Evolutionary conservation across 2,113 vertebrate species (phyloP), one percentile per base, ranked within the genome.

Genomic region (Zosterops lateralis): DNA sequence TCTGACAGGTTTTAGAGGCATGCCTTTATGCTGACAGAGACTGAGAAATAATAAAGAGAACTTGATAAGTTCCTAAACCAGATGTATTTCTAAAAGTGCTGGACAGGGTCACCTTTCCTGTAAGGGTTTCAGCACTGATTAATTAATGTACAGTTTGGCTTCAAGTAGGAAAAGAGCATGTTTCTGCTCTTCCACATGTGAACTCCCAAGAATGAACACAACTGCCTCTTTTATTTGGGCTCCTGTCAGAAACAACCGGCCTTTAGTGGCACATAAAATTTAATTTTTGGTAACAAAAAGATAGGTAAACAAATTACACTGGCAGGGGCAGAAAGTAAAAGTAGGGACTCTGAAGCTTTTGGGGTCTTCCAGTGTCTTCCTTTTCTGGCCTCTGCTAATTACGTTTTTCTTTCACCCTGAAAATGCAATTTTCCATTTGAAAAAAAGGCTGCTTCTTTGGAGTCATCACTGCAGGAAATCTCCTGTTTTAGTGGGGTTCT

Each of bases 351-450:
- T 14, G n/a, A 14, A 75, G 19, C 26, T 47, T 79, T 89, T 76
- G 25, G 11, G 9, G 17, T 78, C 40, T 87, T 78, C 15, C 17
- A n/a, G 12, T 13, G 3, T 53, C 25, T 56, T 92, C 6, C 15
- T 76, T 18, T 66, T 51, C 36, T 32, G 17, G 14, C 47, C 66
- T 14, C 14, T 45, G 6, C 25, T 66, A 57, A 58, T 54, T 50
- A 38, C 7, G 6, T 42, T 74, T 89, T 91, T 51, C 19, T 61
- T 87, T 88, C 76, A 58, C 12, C 19, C 3, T 84, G 53, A 29
- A 38, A 81, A 28, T 58, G 38, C n/a, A 44, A 83, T 94, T 84
- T 95, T 87, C 57, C 66, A 40, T 7, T 7, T 83, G 87, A 34
- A 32, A 54, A 70, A 79, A 45, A 53, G 6, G 6, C 32, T 20